These are phyloP conservation scores for Sceloporus undulatus DNA, from an alignment of 2,113 vertebrate genomes.

Conservation along the genomic window DNA sequence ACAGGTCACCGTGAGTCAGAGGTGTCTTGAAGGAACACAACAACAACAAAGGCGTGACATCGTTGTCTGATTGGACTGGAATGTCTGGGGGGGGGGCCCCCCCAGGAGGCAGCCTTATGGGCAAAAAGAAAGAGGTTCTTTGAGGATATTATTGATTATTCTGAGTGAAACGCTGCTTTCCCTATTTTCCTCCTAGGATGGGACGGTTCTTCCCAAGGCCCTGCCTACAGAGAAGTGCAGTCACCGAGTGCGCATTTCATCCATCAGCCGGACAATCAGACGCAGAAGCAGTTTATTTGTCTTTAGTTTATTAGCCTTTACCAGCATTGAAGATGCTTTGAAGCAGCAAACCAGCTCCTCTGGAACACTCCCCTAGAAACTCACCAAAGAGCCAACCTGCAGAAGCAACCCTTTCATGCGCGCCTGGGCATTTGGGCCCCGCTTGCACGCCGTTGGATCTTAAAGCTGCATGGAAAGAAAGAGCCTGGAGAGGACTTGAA, in stretches of 20 bases:
- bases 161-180: neutral
- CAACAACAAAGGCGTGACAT: no score
- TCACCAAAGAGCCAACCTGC: conserved; percentile 33
- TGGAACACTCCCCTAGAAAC: conserved; percentile 18
- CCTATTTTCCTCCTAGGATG: conserved; percentile 66
- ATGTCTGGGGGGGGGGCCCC: neutral
- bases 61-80: neutral
- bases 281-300: conserved; percentile 57
- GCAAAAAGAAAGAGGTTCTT: conserved; percentile 48
- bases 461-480: neutral
- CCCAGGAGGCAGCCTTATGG: conserved; percentile 30
- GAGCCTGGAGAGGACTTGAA: conserved; percentile 18
- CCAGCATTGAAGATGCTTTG: conserved; percentile 52
- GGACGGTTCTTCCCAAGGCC: conserved; percentile 44
- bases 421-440: neutral
- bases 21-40: no score
- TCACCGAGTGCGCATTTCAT: conserved; percentile 36
- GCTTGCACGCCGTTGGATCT: neutral
- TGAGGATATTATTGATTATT: conserved; percentile 28
- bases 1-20: no score
- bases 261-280: conserved; percentile 35
- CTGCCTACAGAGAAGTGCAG: conserved; percentile 49
- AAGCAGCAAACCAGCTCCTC: conserved; percentile 40
- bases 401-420: conserved; percentile 14
- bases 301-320: conserved; percentile 23